phyloP scores from a whole-genome alignment of 2,888 invertebrate genomes.

The Diploptera punctata region DNA sequence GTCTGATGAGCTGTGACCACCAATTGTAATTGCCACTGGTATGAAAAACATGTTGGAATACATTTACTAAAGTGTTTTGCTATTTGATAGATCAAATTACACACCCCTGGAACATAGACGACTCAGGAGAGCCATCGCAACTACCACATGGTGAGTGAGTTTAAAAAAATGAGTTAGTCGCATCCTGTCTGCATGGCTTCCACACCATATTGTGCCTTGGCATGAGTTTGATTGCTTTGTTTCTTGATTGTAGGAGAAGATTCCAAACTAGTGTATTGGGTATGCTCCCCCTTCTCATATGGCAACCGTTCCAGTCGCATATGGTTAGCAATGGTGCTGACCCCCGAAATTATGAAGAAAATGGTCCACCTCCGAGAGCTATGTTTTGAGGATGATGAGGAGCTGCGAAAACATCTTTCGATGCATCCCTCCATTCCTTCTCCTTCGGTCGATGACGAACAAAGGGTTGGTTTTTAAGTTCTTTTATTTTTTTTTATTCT shows the following conservation, averaged over 20 bases:
- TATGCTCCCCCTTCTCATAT: slow-evolving; percentile 69
- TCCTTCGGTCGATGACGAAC: slow-evolving; percentile 46
- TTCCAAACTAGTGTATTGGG: slow-evolving; percentile 67
- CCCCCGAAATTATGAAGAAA: slow-evolving; percentile 44
- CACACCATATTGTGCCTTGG: not conserved
- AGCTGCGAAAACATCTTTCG: slow-evolving; percentile 74
- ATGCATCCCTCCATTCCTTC: slow-evolving; percentile 49
- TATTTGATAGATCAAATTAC: slow-evolving; percentile 53
- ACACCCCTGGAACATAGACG: slow-evolving; percentile 57
- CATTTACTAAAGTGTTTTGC: too few species aligned
- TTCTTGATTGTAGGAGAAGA: slow-evolving; percentile 56
- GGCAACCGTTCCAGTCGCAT: slow-evolving; percentile 51
- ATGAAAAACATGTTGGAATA: too few species aligned
- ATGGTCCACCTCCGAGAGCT: slow-evolving; percentile 42
- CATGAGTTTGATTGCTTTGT: slow-evolving; percentile 6
- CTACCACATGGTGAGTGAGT: slow-evolving; percentile 53
- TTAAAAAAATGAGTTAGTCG: not conserved
- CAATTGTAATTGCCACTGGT: too few species aligned
- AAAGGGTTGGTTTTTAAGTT: slow-evolving; percentile 43
- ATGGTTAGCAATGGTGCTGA: slow-evolving; percentile 43
- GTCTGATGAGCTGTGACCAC: too few species aligned
- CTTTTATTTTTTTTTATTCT: not conserved
- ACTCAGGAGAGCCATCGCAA: slow-evolving; percentile 55
- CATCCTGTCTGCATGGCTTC: slow-evolving; percentile 11
- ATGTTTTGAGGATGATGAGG: slow-evolving; percentile 65